Evolutionary conservation across 2,888 invertebrate species (phyloP).

Genomic region (Drymonia ruficornis): DNA sequence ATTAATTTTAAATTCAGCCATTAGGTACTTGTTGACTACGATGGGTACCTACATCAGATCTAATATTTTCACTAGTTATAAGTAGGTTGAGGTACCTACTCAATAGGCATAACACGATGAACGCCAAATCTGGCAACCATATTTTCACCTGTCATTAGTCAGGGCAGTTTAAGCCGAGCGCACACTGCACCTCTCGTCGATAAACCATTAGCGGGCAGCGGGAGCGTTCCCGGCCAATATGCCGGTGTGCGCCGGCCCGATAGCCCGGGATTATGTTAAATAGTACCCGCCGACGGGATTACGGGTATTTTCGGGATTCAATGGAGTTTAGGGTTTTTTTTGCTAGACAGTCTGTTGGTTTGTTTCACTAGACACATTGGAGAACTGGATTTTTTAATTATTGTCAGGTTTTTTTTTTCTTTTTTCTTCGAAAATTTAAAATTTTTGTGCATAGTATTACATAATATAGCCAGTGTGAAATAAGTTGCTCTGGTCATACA

Average conservation of each 20-base stretch:
- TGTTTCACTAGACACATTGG: too few species aligned
- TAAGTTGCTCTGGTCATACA: too few species aligned
- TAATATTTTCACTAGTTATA: too few species aligned
- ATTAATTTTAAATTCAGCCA: too few species aligned
- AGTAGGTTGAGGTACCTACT: too few species aligned
- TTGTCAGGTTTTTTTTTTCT: too few species aligned
- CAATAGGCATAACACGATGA: background rate
- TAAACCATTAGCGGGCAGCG: slow-evolving; percentile 33
- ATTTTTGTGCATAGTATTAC: too few species aligned
- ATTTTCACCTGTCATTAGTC: slow-evolving; percentile 8
- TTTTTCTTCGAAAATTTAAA: too few species aligned
- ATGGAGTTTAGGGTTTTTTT: slow-evolving; percentile 59
- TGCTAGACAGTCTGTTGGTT: slow-evolving; percentile 31
- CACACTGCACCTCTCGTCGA: slow-evolving; percentile 23
- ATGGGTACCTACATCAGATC: too few species aligned
- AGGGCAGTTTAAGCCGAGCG: slow-evolving; percentile 15
- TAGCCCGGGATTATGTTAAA: slow-evolving; percentile 68
- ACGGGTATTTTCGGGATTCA: slow-evolving; percentile 59
- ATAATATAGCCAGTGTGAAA: too few species aligned
- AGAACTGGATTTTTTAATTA: too few species aligned
- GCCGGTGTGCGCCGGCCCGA: slow-evolving; percentile 58
- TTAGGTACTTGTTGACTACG: too few species aligned
- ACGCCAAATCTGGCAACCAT: background rate
- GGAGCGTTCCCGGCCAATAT: slow-evolving; percentile 45
- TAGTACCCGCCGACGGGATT: slow-evolving; percentile 56